Conservation (phyloP, 2,888 invertebrate genomes). For the Odontothrips loti region DNA sequence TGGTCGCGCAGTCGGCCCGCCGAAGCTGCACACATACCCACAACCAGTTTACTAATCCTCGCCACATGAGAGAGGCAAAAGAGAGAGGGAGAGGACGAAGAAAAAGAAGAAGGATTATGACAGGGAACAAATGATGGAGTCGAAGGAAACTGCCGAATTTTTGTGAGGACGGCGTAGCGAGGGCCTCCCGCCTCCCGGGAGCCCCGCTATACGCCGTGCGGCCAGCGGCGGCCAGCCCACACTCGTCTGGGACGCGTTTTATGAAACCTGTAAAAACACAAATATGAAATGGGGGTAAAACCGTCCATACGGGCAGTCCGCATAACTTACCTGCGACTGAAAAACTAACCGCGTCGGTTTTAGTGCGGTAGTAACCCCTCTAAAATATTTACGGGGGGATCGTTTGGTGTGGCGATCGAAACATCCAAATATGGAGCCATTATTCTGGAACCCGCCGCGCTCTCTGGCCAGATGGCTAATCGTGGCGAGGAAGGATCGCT, state of each 20-base stretch:
- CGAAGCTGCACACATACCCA: conserved; percentile 3
- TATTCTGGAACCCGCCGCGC: no score
- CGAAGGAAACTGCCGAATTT: neutral
- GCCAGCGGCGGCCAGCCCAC: neutral
- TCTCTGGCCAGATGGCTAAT: no score
- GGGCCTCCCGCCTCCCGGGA: neutral
- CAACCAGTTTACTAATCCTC: conserved; percentile 27
- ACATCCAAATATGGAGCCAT: no score
- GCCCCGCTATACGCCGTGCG: neutral
- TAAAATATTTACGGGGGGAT: no score
- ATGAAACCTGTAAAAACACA: neutral
- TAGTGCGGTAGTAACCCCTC: no score
- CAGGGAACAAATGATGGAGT: neutral
- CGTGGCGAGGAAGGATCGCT: no score
- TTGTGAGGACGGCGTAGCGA: neutral
- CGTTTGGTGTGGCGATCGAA: no score
- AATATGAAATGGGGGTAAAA: no score
- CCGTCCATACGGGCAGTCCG: no score
- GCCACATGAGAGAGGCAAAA: neutral
- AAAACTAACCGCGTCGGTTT: no score
- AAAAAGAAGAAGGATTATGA: neutral
- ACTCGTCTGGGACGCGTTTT: neutral
- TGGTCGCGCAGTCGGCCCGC: neutral
- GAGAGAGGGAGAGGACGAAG: neutral
- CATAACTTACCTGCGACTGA: no score